A percentile compares a stretch with the other conserved stretches of the same genome.
These are phyloP conservation scores for Apodemus speciosus DNA, from an alignment of 2,113 vertebrate genomes.

Conservation along the genomic window DNA sequence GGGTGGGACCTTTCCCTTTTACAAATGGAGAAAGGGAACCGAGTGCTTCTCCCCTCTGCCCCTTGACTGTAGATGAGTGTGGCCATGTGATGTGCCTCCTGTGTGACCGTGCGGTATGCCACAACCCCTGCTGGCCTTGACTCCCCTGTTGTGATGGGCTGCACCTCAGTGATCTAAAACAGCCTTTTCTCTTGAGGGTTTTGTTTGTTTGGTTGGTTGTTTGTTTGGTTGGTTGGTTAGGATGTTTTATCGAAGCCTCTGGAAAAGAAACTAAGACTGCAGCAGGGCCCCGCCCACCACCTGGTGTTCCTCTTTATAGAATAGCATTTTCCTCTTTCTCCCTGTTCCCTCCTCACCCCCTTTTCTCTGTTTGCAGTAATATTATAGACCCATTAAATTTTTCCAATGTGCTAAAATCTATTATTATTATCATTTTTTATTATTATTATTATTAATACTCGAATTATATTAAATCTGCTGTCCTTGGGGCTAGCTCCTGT, in stretches of 20 bases:
- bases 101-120: background rate
- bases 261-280: background rate
- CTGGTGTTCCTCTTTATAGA: background rate
- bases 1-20: background rate
- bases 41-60: background rate
- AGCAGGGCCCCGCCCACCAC: background rate
- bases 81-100: background rate
- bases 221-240: no score
- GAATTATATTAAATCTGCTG: background rate
- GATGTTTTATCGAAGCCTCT: background rate
- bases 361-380: slow-evolving; percentile 22
- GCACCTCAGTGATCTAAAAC: background rate
- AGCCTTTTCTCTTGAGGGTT: background rate
- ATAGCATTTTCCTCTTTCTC: background rate
- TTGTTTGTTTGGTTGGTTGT: no score
- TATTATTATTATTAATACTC: background rate
- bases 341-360: background rate
- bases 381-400: background rate
- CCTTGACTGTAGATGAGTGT: background rate
- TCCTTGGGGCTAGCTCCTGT: background rate
- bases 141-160: no score
- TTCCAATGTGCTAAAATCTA: background rate
- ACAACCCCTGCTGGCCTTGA: background rate
- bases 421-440: background rate
- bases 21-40: background rate